Conservation (phyloP, 2,888 invertebrate species). For the Eupsilia transversa region DNA sequence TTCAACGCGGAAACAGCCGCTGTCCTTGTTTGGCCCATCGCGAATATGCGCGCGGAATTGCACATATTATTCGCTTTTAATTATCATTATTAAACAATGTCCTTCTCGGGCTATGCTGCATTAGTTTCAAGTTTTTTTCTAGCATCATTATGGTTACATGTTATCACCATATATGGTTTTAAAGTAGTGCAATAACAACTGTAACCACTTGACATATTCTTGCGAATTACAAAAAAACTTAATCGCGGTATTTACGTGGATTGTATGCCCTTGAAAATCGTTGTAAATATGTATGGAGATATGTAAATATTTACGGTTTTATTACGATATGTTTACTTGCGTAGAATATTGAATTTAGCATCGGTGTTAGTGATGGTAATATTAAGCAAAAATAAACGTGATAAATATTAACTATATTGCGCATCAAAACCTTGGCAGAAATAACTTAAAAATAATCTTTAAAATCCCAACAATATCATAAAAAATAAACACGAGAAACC, state of each 20-base stretch:
- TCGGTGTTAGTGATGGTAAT: slow-evolving; percentile 18
- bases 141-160: slow-evolving; percentile 50
- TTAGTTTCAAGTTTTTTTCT: slow-evolving; percentile 70
- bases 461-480: background rate
- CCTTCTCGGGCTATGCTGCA: slow-evolving; percentile 74
- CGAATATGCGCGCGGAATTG: slow-evolving; percentile 85
- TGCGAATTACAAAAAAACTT: slow-evolving; percentile 52
- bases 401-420: slow-evolving; percentile 6
- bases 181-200: slow-evolving; percentile 34
- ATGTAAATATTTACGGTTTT: slow-evolving; percentile 55
- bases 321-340: slow-evolving; percentile 31
- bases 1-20: slow-evolving; percentile 87
- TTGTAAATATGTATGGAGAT: slow-evolving; percentile 47
- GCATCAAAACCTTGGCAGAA: slow-evolving; percentile 7
- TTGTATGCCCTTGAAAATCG: slow-evolving; percentile 52
- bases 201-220: slow-evolving; percentile 37
- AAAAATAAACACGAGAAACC: slow-evolving; percentile 6
- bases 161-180: slow-evolving; percentile 53
- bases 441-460: background rate
- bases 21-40: slow-evolving; percentile 88
- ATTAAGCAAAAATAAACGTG: slow-evolving; percentile 25
- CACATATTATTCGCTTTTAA: slow-evolving; percentile 83
- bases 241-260: slow-evolving; percentile 33
- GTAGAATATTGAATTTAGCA: slow-evolving; percentile 48
- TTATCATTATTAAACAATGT: slow-evolving; percentile 85